Evolutionary conservation across 2,888 invertebrate genomes (phyloP), one percentile per base, ranked within the genome.

Genomic region (Drosophila flavopinicola): DNA sequence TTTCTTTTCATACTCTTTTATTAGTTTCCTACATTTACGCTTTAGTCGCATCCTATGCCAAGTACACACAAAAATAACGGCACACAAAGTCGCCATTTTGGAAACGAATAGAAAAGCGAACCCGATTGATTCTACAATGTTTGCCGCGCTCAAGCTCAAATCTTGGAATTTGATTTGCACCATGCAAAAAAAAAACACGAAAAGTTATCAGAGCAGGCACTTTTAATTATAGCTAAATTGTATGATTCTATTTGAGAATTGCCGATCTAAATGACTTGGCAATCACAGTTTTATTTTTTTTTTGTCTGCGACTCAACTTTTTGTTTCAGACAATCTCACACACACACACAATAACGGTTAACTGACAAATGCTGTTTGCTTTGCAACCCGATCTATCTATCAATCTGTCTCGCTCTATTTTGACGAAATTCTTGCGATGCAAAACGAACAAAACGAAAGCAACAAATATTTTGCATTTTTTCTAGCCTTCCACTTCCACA

Each of bases 331-430:
- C n/a, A n/a, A n/a, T n/a, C n/a, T n/a, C n/a, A 37, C 23, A 39
- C 3, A 32, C 23, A 37, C 11, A 17, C 11, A 23, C n/a, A 25
- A 17, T 27, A 53, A 44, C 30, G 30, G 49, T 48, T 15, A 48
- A 57, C 37, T 15, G 24, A 41, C 25, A 20, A 39, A 61, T 17
- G 27, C 33, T 49, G 39, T 35, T 51, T 49, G 48, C 20, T 41
- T 38, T 49, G 5, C 11, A 24, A 2, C 11, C 10, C 9, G 1
- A 11, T 32, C 41, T 17, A 17, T 5, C 15, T 20, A 13, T 5
- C 15, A 13, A 13, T 25, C 9, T 27, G 15, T 30, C 39, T 23
- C 7, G 3, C 6, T 37, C 37, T 25, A 20, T 30, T 44, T 44
- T 11, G 9, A 7, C n/a, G 4, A 20, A 5, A 15, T 23, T 33